These are phyloP conservation scores for Nasonovia ribisnigri DNA, from an alignment of 2,888 invertebrate genomes.

Conservation along the genomic window DNA sequence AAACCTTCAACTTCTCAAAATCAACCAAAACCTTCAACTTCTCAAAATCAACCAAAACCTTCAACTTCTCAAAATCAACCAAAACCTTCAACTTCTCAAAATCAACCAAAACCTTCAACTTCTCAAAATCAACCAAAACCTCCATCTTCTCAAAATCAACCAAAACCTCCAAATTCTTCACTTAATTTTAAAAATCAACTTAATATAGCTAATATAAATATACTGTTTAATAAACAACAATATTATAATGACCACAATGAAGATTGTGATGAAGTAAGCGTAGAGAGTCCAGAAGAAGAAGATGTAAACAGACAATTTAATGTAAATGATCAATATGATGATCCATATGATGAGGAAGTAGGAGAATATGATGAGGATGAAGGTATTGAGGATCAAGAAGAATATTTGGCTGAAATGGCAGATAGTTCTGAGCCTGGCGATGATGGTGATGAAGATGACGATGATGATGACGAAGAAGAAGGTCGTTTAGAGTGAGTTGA, in stretches of 20 bases:
- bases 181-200: not conserved
- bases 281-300: not conserved
- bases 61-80: not conserved
- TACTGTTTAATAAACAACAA: not conserved
- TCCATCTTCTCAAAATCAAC: not conserved
- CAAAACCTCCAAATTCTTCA: not conserved
- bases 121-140: not conserved
- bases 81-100: not conserved
- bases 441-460: no score
- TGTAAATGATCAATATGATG: not conserved
- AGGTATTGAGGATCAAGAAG: no score
- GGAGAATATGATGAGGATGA: no score
- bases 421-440: no score
- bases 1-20: not conserved
- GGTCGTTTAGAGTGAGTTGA: no score
- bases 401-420: no score
- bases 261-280: not conserved
- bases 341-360: no score
- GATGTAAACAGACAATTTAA: not conserved
- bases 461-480: no score
- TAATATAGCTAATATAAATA: no score
- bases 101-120: not conserved
- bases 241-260: not conserved
- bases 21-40: not conserved
- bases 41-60: not conserved